These are phyloP conservation scores for zebrafish (Danio rerio) DNA, from an alignment of 2,113 vertebrate species.

Conservation along the genomic window GRCz12tu NC_133189.1:53982501-53983000, in stretches of 20 bases:
- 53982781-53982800: conserved; percentile 98
- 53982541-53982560: too few species aligned
- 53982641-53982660: conserved; percentile 84
- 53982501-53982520: too few species aligned
- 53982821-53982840: not conserved
- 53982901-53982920: too few species aligned
- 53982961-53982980: conserved; percentile 93
- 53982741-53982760: conserved; percentile 97
- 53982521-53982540: too few species aligned
- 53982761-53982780: conserved; percentile 97
- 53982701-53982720: conserved; percentile 99
- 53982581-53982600: too few species aligned
- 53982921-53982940: too few species aligned
- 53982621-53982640: too few species aligned
- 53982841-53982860: too few species aligned
- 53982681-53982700: conserved; percentile 96
- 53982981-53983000: conserved; percentile 92
- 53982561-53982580: too few species aligned
- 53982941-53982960: not conserved
- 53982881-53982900: too few species aligned
- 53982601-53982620: too few species aligned
- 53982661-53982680: conserved; percentile 96
- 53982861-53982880: too few species aligned
- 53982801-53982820: conserved; percentile 86
- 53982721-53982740: conserved; percentile 98